phyloP scores from a whole-genome alignment of 1,140 invertebrate genomes.

The Odontomachus brunneus region DNA sequence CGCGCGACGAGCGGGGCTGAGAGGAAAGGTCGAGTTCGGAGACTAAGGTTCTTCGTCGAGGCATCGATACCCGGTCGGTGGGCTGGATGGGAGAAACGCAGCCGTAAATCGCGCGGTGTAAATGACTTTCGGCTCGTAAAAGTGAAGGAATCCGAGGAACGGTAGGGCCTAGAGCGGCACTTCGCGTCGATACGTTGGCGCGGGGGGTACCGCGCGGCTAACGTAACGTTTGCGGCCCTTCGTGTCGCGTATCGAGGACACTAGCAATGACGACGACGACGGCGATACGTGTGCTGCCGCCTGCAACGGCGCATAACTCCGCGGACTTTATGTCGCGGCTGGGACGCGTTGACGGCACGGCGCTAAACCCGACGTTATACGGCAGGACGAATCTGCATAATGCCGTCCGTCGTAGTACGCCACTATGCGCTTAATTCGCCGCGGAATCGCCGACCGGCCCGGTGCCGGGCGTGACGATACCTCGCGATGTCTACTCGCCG shows the following conservation, averaged over 20 bases:
- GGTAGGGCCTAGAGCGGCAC: background rate
- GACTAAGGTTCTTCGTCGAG: slow-evolving; percentile 41
- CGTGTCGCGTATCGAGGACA: background rate
- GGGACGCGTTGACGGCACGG: slow-evolving; percentile 63
- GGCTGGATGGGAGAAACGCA: slow-evolving; percentile 27
- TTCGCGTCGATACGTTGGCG: slow-evolving; percentile 27
- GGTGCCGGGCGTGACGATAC: too few relatives aligned
- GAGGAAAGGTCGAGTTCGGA: slow-evolving; percentile 60
- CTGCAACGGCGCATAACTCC: slow-evolving; percentile 42
- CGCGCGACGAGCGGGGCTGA: background rate
- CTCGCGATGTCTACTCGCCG: too few relatives aligned
- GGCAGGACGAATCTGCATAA: slow-evolving; percentile 73
- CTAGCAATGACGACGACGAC: too few relatives aligned
- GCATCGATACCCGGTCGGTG: slow-evolving; percentile 40
- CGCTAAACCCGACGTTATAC: slow-evolving; percentile 73
- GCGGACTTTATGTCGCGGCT: slow-evolving; percentile 63
- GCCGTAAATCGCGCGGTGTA: slow-evolving; percentile 65
- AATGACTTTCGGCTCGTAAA: slow-evolving; percentile 74
- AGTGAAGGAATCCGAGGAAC: slow-evolving; percentile 63
- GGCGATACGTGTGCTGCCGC: background rate
- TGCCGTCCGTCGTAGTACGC: slow-evolving; percentile 46
- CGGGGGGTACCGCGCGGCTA: too few relatives aligned
- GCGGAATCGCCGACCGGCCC: slow-evolving; percentile 40
- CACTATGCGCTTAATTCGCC: slow-evolving; percentile 47
- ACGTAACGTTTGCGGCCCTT: background rate